A percentile compares a stretch with the other conserved stretches of the same genome.
phyloP scores from a whole-genome alignment of 2,113 vertebrate genomes.

The Callorhinus ursinus region DNA sequence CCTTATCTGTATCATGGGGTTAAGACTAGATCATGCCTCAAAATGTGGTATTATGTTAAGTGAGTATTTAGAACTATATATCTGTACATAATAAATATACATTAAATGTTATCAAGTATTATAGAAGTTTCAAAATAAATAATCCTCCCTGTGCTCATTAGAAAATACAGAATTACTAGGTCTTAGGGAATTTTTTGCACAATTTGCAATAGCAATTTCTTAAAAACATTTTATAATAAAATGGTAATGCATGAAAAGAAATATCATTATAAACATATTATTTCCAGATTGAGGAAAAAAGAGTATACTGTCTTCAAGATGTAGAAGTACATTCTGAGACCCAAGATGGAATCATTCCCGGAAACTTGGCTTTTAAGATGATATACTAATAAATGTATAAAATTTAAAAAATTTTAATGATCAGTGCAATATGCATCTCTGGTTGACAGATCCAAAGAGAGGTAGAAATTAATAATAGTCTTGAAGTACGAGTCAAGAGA shows the following conservation, averaged over 20 bases:
- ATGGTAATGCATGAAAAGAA: conserved; percentile 1
- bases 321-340: conserved; percentile 7
- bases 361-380: not conserved
- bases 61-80: not conserved
- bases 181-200: not conserved
- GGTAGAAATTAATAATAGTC: not conserved
- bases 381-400: not conserved
- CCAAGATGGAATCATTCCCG: conserved; percentile 4
- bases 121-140: conserved; percentile 25
- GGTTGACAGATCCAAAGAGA: not conserved
- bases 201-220: not conserved
- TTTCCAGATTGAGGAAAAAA: conserved; percentile 26
- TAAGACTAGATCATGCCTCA: not conserved
- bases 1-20: not conserved
- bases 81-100: not conserved
- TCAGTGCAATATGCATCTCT: not conserved
- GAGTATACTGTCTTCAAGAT: conserved; percentile 9
- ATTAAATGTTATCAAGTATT: not conserved
- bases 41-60: not conserved
- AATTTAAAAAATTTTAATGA: not conserved
- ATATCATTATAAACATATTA: not conserved
- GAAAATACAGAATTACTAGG: conserved; percentile 28
- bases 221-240: conserved; percentile 34
- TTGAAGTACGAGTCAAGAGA: not conserved
- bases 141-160: not conserved